These are phyloP conservation scores for Zelleria hepariella DNA, from an alignment of 2,888 invertebrate species.

Conservation along the genomic window DNA sequence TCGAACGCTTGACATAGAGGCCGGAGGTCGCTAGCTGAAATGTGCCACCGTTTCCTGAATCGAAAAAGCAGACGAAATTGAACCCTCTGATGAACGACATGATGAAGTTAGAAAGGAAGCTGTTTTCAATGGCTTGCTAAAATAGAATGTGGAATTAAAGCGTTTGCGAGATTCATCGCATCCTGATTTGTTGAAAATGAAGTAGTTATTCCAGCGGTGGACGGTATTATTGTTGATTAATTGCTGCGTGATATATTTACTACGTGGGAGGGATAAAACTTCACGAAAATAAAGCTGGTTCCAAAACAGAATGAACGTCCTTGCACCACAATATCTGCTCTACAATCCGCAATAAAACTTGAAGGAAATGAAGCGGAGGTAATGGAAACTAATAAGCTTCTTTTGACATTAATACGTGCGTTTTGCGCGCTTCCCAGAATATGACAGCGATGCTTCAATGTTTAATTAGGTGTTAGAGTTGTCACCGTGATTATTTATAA, in stretches of 20 bases:
- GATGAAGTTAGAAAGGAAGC: not conserved
- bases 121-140: not conserved
- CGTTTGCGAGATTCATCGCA: not conserved
- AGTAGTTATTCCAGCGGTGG: not conserved
- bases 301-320: conserved; percentile 31
- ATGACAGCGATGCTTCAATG: not conserved
- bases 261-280: conserved; percentile 7
- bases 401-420: not conserved
- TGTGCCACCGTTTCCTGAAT: not conserved
- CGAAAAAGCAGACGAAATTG: not conserved
- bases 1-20: not conserved
- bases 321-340: conserved; percentile 36
- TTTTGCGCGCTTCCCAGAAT: not conserved
- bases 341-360: conserved; percentile 4
- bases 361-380: not conserved
- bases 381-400: not conserved
- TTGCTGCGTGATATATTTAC: not conserved
- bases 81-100: not conserved
- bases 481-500: conserved; percentile 30
- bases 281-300: conserved; percentile 21
- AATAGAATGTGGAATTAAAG: not conserved
- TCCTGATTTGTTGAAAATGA: not conserved
- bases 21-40: not conserved
- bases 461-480: conserved; percentile 12
- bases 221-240: not conserved